Base-by-base conservation (phyloP, 2,113 vertebrate genomes). In the Illadopsis cleaveri region DNA sequence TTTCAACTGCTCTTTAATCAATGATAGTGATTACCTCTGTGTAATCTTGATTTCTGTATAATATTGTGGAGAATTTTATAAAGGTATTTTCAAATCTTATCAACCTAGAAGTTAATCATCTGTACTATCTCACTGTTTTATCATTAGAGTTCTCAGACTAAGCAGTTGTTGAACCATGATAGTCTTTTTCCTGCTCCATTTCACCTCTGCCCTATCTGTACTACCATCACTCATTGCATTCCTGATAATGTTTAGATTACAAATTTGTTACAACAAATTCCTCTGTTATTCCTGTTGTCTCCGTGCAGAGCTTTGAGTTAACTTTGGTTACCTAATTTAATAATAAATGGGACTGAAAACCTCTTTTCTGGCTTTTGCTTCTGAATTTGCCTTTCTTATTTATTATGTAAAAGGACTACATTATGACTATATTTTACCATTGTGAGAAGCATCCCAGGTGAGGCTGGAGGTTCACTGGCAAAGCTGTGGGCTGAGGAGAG, bases 371-470 rank as follows among this genome's bases (percentile, higher is more conserved):
- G 14, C 71, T 76, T 53, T 89, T 66, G 42, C 27, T 80, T 90
- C 35, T 73, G 42, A 60, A 54, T 77, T 90, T 77, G n/a, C 25
- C 38, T 50, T 56, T 72, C 27, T 53, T 45, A 27, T 42, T 57
- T 50, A n/a, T 84, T 44, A 51, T 28, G 48, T 58, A 28, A 37
- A 70, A 78, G 12, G 24, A 1, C 37, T 61, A 33, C 17, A 13
- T 47, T 79, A 51, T 16, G 16, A 7, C 17, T n/a, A 38, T 30
- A 6, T 65, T 76, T 20, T 61, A 65, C 12, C 11, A 38, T 7
- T 1, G 2, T 19, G 60, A 69, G 0, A 5, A 73, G 54, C n/a
- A 27, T n/a, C 15, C 6, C 27, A 27, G 61, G 25, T 40, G 72
- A 66, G 38, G 53, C 50, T 75, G 53, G 15, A 66, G 30, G 30